phyloP scores from a whole-genome alignment of 2,113 vertebrate species.

The Calypte anna region DNA sequence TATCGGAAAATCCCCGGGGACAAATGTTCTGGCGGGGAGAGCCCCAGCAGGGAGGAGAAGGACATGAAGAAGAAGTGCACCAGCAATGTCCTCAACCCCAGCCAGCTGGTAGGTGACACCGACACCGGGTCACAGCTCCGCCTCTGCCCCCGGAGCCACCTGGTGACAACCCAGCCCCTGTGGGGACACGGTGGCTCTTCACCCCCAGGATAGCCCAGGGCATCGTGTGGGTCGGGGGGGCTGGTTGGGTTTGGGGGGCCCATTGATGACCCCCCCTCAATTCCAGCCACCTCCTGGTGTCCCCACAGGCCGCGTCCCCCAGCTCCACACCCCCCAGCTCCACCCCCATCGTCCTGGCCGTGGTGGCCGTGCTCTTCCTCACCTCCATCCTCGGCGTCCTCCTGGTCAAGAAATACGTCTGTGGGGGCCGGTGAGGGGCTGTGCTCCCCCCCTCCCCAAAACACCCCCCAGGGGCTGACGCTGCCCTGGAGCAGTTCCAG shows the following conservation, averaged over 20 bases:
- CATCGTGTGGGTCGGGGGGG: neutral
- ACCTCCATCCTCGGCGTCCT: constrained; percentile 78
- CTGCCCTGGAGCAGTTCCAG: no score
- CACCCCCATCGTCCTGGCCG: constrained; percentile 81
- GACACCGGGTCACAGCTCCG: neutral
- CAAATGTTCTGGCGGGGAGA: constrained; percentile 84
- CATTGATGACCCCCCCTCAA: no score
- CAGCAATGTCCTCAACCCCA: constrained; percentile 75
- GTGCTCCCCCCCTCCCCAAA: no score
- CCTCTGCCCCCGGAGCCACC: neutral
- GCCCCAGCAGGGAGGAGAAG: constrained; percentile 80
- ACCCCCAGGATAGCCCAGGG: no score
- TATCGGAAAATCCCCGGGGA: constrained; percentile 95
- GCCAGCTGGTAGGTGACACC: constrained; percentile 62
- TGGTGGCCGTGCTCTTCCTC: constrained; percentile 82
- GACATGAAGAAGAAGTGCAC: constrained; percentile 88
- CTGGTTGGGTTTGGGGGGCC: no score
- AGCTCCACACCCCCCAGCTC: constrained; percentile 50
- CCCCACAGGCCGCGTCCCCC: constrained; percentile 52
- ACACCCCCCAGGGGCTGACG: no score
- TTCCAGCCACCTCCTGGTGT: no score
- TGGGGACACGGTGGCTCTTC: neutral
- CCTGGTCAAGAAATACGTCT: constrained; percentile 92
- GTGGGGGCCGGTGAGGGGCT: constrained; percentile 88
- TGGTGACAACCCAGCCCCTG: no score